These are phyloP conservation scores for Fragum fragum DNA, from an alignment of 2,888 invertebrate species.

Conservation along the genomic window DNA sequence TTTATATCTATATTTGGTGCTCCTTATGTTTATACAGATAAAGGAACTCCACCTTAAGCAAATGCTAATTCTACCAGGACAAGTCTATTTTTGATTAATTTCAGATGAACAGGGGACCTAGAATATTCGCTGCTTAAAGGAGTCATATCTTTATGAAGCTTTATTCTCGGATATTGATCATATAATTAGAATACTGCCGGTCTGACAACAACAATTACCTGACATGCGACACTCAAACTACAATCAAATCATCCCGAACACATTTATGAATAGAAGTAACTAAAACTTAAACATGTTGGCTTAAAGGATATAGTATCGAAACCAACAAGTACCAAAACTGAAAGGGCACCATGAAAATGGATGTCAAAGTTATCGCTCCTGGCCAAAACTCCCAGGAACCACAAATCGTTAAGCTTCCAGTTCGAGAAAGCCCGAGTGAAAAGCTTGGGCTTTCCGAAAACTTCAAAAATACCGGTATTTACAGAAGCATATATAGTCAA, in stretches of 20 bases:
- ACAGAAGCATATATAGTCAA: slow-evolving; percentile 41
- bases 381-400: not conserved
- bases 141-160: not conserved
- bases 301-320: too few relatives aligned
- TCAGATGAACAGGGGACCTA: too few relatives aligned
- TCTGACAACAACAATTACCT: not conserved
- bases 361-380: slow-evolving; percentile 13
- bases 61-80: too few relatives aligned
- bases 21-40: too few relatives aligned
- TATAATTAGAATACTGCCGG: not conserved
- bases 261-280: too few relatives aligned
- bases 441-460: slow-evolving; percentile 51
- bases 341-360: slow-evolving; percentile 20
- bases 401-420: slow-evolving; percentile 17
- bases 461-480: slow-evolving; percentile 50
- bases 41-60: too few relatives aligned
- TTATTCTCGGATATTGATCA: not conserved
- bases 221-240: not conserved
- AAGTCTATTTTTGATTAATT: too few relatives aligned
- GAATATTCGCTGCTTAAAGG: too few relatives aligned
- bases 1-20: too few relatives aligned
- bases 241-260: not conserved
- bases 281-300: too few relatives aligned
- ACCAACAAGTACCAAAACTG: not conserved
- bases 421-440: slow-evolving; percentile 44